Evolutionary conservation across 2,113 vertebrate genomes (phyloP), one percentile per base, ranked within the genome.

Genomic region (Neodontobutis hainanensis): DNA sequence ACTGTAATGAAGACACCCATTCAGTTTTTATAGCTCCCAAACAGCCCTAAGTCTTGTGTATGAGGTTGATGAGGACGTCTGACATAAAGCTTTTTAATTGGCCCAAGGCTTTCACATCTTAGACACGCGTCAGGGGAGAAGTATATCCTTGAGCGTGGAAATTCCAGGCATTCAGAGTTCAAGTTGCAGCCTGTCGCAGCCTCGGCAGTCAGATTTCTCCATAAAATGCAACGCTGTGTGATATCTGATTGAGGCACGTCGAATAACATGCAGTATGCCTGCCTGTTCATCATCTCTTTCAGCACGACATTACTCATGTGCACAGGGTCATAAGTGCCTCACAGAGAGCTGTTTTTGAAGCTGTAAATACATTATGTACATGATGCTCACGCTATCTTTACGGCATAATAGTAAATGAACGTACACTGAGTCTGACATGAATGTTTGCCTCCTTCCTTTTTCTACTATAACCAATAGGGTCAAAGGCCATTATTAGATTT

Each of bases 141-240:
- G 88, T 75, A 73, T 88, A 91, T 88, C 90, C 88, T 80, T 68
- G 55, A 93, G 91, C 85, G 65, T 89, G 83, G 88, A 92, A 94
- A 97, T 97, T 96, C 95, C 93, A 95, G 88, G 88, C 93, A 95
- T 96, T 95, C 95, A 91, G 83, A 70, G 70, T 46, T 96, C 95
- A 78, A 93, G 95, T 95, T 85, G 85, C 86, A 92, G 88, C 95
- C 92, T 79, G 95, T 83, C 88, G 68, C 59, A 76, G 65, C 81
- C 80, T 87, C 52, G n/a, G 82, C 90, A 88, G 89, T 87, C 76
- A 78, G 81, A 90, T 91, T 88, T 88, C 87, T 88, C 84, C 85
- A 81, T 84, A 83, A 87, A 90, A 87, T 50, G 86, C 85, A 82
- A 84, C 61, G 83, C 79, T 49, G 80, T 82, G 84, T 65, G 70